Base-by-base conservation (phyloP, 2,113 vertebrate genomes). In the Peromyscus polionotus region DNA sequence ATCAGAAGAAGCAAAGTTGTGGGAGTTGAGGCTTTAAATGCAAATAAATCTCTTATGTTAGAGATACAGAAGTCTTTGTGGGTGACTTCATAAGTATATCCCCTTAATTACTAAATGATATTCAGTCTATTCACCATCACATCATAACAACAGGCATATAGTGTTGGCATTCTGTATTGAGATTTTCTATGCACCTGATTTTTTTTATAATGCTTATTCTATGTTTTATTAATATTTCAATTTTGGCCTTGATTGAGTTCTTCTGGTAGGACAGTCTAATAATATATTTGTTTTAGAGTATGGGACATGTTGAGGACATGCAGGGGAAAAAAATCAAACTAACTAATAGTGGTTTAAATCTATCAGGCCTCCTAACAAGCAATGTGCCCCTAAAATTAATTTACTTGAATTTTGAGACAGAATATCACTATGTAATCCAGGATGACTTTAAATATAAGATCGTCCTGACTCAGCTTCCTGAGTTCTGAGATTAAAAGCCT, bases 81-180 rank as follows among this genome's bases (percentile, higher is more conserved):
- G 16, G 1, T 88, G 17, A 59, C 28, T 93, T 93, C 57, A 90
- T 75, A 80, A 88, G 57, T 48, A 24, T 86, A 59, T 92, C 92
- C 42, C 36, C 95, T 97, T 94, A 95, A 90, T 92, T 96, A 86
- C 20, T 36, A 86, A 26, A 81, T 90, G 85, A 81, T 31, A 16
- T 67, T 89, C 54, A 48, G 2, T 92, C 72, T 61, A 19, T 31
- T 92, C 16, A 88, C 63, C 1, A 42, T 94, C 45, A 26, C 68
- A 33, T 93, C 81, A 39, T 88, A 63, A 94, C 3, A 67, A 39
- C 2, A 68, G 48, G 61, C 12, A 48, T 89, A 96, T 2, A 77
- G 17, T 81, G n/a, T 90, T 90, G 80, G 63, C 93, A 94, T 90
- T 16, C 24, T 24, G n/a, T 76, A 45, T 39, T 96, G 67, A 70